Base-by-base conservation (phyloP, 35 echinoderm and acorn worm species). In the Chiridota heheva region DNA sequence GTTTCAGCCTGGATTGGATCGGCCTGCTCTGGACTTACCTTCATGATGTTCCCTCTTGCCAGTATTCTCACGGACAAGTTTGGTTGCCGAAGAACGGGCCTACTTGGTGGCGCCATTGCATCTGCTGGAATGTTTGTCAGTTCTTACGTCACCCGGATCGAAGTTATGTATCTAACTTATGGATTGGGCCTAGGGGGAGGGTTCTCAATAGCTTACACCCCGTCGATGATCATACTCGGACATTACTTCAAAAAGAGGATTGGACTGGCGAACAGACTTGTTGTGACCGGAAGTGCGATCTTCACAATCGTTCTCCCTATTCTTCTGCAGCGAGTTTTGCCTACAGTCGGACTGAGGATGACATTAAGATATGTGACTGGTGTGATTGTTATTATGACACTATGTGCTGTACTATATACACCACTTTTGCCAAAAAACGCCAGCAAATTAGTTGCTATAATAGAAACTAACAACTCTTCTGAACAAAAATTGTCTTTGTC, bases 281-380 rank as follows among this genome's bases (percentile, higher is more conserved):
- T 91, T 26, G 90, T 85, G 2, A 87, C 86, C 39, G 94, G 94
- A 5, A 97, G 89, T 69, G 77, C 81, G 45, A 83, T 97, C 44
- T 97, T 97, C 36, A 97, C 94, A 1, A 91, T 97, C 34, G 88
- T 86, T 30, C 42, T 97, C 47, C 94, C 94, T 7, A 67, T 97
- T 26, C 69, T 64, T 17, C 77, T 97, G 41, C 67, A 81, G 37
- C 38, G 36, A 22, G 80, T 91, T 33, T 27, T 92, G 22, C 69
- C 85, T 16, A 73, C 20, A 18, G 60, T 69, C 36, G 89, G 94
- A 29, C 53, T 97, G 22, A 42, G 75, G 26, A 83, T 59, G 26
- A 91, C 84, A 0, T 44, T 97, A 27, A 79, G 89, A 36, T 81
- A 91, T 43, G 64, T 88, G 27, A 71, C 83, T 17, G 44, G n/a